A percentile compares a stretch with the other conserved stretches of the same genome.
Conservation (phyloP, 2,888 invertebrate genomes). For the Alloplasta piceator region DNA sequence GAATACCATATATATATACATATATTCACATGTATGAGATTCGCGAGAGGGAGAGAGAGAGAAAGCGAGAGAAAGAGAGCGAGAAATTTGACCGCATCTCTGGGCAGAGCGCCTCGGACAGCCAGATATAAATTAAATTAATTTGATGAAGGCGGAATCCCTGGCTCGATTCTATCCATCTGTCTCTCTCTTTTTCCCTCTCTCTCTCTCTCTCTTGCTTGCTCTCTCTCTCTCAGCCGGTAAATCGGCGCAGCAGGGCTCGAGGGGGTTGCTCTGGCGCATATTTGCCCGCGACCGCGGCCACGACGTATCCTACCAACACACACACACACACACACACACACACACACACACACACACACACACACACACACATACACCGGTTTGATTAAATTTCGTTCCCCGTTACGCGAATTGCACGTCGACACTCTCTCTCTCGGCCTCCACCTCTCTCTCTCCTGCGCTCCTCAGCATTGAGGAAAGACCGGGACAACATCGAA, state of each 20-base stretch:
- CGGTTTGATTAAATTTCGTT: conserved; percentile 79
- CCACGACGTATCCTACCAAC: conserved; percentile 72
- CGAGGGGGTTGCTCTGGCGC: conserved; percentile 66
- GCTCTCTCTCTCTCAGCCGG: conserved; percentile 38
- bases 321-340: conserved; percentile 70
- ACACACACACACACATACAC: conserved; percentile 70
- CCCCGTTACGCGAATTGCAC: conserved; percentile 73
- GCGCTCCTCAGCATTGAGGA: neutral
- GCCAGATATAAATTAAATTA: conserved; percentile 81
- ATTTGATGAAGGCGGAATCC: conserved; percentile 79
- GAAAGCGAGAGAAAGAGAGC: conserved; percentile 37
- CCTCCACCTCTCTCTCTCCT: conserved; percentile 9
- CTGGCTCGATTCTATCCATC: conserved; percentile 55
- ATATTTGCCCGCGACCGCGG: conserved; percentile 74
- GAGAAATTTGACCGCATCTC: conserved; percentile 71
- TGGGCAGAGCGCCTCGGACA: conserved; percentile 72
- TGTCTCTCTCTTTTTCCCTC: conserved; percentile 46
- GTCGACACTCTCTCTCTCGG: conserved; percentile 62
- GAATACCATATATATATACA: conserved; percentile 35
- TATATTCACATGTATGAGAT: too few species aligned
- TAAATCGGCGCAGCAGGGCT: conserved; percentile 42
- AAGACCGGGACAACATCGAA: too few species aligned
- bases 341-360: conserved; percentile 70
- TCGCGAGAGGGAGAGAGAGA: conserved; percentile 37
- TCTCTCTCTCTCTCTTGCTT: conserved; percentile 60